Evolutionary conservation across 2,113 vertebrate species (phyloP), one percentile per base, ranked within the genome.

Genomic region (Aptenodytes patagonicus): DNA sequence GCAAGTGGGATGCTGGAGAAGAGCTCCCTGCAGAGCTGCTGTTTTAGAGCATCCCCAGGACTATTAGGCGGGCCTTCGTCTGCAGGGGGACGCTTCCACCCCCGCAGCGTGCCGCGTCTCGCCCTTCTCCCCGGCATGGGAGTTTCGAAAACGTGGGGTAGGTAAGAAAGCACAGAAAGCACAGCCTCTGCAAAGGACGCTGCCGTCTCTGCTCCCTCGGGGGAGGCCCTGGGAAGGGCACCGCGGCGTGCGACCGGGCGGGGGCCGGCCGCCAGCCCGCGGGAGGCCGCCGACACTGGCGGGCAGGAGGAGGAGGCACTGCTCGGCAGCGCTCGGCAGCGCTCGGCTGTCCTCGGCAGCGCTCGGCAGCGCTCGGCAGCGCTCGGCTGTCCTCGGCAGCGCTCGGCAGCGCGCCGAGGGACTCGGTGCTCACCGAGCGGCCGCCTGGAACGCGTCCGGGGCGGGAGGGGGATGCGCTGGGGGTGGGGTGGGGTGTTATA

Each of bases 31-130:
- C 78, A 47, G 42, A 28, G 6, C 18, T 10, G 42, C 15, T 36
- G 34, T 6, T 75, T 17, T 9, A 26, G 52, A 51, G 68, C 81
- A 62, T 21, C 25, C 36, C 46, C 20, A 7, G 60, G 8, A 4
- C 11, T 22, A 0, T 7, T 5, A 29, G 5, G 55, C 24, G 10
- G 29, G 22, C 57, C 26, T 42, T 25, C 0, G 0, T 12, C 64
- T 10, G 77, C 15, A 9, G 11, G 25, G 76, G 62, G 46, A 13
- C 32, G 4, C 16, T 51, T 49, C 52, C 61, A 36, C 12, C 26
- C 17, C 25, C 3, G 2, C 49, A 5, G 2, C 3, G 11, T 16
- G 46, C 64, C 6, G 3, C 1, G 1, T 17, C n/a, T 46, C 10
- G 6, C 26, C 42, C 10, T n/a, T 34, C 55, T 49, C 54, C 26